Percentiles rank a stretch among this genome's conserved stretches.
These are phyloP conservation scores for Eonycteris spelaea DNA, from an alignment of 2,113 vertebrate species.

Conservation along the genomic window DNA sequence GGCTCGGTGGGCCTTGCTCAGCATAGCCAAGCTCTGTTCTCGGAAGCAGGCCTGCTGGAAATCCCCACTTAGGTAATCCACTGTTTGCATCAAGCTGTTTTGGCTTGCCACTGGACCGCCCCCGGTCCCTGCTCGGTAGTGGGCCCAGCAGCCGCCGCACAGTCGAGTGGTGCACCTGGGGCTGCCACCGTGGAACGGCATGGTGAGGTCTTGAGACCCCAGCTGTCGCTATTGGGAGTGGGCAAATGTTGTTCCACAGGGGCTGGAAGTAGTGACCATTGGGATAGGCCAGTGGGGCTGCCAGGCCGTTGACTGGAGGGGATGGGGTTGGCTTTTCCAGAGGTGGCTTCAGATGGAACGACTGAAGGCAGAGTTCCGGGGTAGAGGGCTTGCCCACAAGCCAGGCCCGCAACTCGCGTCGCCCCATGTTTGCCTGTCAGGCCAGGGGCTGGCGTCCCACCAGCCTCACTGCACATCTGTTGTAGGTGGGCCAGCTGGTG, in stretches of 20 bases:
- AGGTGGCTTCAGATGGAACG: slow-evolving; percentile 93
- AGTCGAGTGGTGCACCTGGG: slow-evolving; percentile 91
- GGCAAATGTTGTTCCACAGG: slow-evolving; percentile 97
- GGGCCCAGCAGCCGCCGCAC: slow-evolving; percentile 88
- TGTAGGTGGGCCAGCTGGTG: slow-evolving; percentile 93
- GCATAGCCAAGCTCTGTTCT: slow-evolving; percentile 95
- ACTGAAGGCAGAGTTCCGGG: slow-evolving; percentile 95
- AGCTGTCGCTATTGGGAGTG: slow-evolving; percentile 99
- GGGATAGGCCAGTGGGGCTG: slow-evolving; percentile 91
- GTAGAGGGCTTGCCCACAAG: slow-evolving; percentile 91
- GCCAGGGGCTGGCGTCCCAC: slow-evolving; percentile 82
- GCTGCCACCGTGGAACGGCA: slow-evolving; percentile 92
- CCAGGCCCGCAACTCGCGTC: slow-evolving; percentile 86
- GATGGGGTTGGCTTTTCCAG: slow-evolving; percentile 96
- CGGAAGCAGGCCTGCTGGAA: slow-evolving; percentile 98
- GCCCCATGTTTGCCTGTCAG: slow-evolving; percentile 88
- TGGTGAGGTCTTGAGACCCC: slow-evolving; percentile 95
- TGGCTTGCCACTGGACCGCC: slow-evolving; percentile 84
- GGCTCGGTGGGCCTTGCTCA: slow-evolving; percentile 96
- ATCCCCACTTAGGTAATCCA: slow-evolving; percentile 97
- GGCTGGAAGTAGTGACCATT: slow-evolving; percentile 98
- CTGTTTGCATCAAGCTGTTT: slow-evolving; percentile 95
- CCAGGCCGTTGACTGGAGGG: slow-evolving; percentile 93
- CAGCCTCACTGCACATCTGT: slow-evolving; percentile 90
- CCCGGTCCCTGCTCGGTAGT: slow-evolving; percentile 92